Evolutionary conservation across 2,888 invertebrate genomes (phyloP).

Genomic region (Abrostola triplasia): DNA sequence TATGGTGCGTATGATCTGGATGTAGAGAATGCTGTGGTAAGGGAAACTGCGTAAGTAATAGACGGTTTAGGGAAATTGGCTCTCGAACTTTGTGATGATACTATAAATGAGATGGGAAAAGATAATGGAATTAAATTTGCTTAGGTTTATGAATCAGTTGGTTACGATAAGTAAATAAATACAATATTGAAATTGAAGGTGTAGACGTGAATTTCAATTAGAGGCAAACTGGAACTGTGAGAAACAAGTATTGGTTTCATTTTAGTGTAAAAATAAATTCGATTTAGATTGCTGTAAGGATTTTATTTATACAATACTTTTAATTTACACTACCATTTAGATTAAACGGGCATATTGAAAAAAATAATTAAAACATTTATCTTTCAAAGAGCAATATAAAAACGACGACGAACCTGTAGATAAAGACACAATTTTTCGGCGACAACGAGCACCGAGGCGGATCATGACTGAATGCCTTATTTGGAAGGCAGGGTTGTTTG

Average conservation of each 20-base stretch:
- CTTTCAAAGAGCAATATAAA: constrained; percentile 15
- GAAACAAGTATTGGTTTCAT: too few species aligned
- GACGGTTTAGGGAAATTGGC: neutral
- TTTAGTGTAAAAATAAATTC: too few species aligned
- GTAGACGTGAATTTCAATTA: too few species aligned
- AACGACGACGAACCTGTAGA: constrained; percentile 40
- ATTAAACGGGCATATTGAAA: too few species aligned
- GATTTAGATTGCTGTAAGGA: too few species aligned
- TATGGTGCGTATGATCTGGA: constrained; percentile 17
- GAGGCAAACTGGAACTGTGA: too few species aligned
- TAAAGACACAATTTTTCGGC: constrained; percentile 44
- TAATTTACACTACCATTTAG: too few species aligned
- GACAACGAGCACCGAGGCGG: constrained; percentile 57
- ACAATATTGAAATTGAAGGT: too few species aligned
- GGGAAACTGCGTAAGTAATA: constrained; percentile 12
- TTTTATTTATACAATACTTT: too few species aligned
- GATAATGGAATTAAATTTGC: neutral
- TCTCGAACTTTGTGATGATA: neutral
- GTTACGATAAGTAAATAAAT: too few species aligned
- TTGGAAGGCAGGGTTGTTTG: constrained; percentile 46
- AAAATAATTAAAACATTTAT: constrained; percentile 6
- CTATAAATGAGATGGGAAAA: too few species aligned
- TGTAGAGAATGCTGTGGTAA: constrained; percentile 7
- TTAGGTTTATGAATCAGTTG: too few species aligned
- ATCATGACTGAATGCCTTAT: constrained; percentile 74